phyloP scores from a whole-genome alignment of 2,113 vertebrate species.

The Caloenas nicobarica region DNA sequence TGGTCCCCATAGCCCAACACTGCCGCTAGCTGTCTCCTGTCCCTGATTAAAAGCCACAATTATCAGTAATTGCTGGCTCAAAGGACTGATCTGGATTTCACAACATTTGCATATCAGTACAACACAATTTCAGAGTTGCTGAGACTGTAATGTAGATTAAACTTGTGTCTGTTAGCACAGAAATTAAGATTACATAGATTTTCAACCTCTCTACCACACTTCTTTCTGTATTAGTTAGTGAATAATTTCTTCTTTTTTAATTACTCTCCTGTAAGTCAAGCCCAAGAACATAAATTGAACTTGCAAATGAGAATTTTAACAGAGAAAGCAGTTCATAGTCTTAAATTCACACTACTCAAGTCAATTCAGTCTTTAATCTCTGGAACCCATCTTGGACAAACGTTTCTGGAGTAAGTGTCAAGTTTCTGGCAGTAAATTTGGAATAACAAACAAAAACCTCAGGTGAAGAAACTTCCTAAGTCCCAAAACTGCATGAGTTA shows the following conservation, averaged over 20 bases:
- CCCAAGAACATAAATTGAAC: not conserved
- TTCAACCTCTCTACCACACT: not conserved
- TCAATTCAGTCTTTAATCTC: constrained; percentile 26
- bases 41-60: not conserved
- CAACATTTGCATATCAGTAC: not conserved
- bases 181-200: not conserved
- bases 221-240: not conserved
- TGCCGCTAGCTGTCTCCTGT: not conserved
- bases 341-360: constrained; percentile 34
- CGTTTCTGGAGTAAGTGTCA: constrained; percentile 44
- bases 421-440: constrained; percentile 53
- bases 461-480: constrained; percentile 36
- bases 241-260: not conserved
- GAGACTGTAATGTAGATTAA: not conserved
- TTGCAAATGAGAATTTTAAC: constrained; percentile 5
- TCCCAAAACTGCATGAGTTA: constrained; percentile 28
- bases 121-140: not conserved
- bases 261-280: not conserved
- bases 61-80: not conserved
- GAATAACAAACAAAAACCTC: constrained; percentile 63
- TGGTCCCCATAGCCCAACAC: not conserved
- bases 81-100: not conserved
- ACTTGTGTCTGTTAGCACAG: not conserved
- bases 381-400: constrained; percentile 45
- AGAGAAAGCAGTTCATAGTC: constrained; percentile 34